These are phyloP conservation scores for Hemibagrus guttatus DNA, from an alignment of 2,797 vertebrate species.

Conservation along the genomic window DNA sequence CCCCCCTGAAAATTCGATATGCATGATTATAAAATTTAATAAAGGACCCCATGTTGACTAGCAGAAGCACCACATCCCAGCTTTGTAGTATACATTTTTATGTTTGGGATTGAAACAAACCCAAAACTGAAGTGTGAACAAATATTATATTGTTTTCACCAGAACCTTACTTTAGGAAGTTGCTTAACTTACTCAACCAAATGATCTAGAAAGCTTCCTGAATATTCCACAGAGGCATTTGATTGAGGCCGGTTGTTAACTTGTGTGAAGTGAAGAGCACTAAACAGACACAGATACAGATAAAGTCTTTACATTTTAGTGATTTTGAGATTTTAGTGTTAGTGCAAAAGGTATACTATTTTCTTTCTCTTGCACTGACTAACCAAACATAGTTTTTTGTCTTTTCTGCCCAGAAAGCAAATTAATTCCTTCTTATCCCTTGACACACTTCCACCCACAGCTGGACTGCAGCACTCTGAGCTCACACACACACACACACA, in stretches of 20 bases:
- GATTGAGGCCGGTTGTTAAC: neutral
- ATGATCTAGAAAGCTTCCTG: neutral
- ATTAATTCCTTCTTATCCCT: constrained; percentile 24
- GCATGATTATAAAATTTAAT: neutral
- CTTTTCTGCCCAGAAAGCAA: constrained; percentile 1
- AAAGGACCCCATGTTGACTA: neutral
- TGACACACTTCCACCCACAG: constrained; percentile 22
- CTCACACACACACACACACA: neutral
- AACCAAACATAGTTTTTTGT: neutral
- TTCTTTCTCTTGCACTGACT: neutral
- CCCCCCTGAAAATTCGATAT: neutral
- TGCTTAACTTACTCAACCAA: neutral
- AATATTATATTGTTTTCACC: neutral
- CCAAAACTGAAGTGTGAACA: neutral
- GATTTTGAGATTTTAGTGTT: neutral
- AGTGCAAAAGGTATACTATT: neutral
- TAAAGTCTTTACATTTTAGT: neutral
- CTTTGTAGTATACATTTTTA: neutral
- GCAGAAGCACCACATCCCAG: neutral
- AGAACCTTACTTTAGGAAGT: no score
- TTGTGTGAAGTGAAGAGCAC: neutral
- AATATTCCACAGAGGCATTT: neutral
- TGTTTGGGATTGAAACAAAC: neutral
- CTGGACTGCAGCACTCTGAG: constrained; percentile 12
- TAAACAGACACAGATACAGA: neutral